phyloP scores from a whole-genome alignment of 1,140 invertebrate species.

The Alviniconcha marisindica region DNA sequence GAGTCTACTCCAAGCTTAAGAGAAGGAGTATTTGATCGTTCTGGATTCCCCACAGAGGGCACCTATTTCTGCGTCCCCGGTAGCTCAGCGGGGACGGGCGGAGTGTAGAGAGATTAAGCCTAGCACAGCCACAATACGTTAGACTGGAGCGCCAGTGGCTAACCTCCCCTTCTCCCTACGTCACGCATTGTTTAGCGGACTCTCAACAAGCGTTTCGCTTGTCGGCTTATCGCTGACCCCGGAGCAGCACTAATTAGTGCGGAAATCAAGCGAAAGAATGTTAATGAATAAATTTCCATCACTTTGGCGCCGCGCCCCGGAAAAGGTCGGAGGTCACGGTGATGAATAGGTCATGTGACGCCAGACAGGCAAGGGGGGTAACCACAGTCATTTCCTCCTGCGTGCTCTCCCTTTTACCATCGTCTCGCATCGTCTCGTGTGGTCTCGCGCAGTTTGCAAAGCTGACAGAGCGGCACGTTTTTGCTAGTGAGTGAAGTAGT shows the following conservation, averaged over 20 bases:
- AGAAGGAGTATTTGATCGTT: no score
- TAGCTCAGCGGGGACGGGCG: no score
- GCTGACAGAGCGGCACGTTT: neutral
- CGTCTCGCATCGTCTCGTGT: neutral
- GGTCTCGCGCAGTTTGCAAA: neutral
- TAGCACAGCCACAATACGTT: no score
- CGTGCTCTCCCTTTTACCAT: neutral
- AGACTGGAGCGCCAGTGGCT: no score
- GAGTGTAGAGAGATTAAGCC: no score
- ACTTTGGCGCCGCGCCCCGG: neutral
- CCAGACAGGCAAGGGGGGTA: neutral
- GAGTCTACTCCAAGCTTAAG: no score
- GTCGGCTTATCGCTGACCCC: slow-evolving; percentile 1
- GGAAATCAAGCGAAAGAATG: slow-evolving; percentile 36
- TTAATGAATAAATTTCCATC: slow-evolving; percentile 43
- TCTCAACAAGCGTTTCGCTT: neutral
- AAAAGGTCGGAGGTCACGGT: neutral
- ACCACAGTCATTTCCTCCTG: neutral
- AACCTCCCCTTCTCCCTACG: no score
- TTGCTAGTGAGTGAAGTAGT: neutral
- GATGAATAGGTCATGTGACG: neutral
- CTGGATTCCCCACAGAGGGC: no score
- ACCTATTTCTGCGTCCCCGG: no score
- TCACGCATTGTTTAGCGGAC: no score
- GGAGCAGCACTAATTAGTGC: slow-evolving; percentile 38